phyloP scores from a whole-genome alignment of 2,113 vertebrate species.

The Gadus chalcogrammus region DNA sequence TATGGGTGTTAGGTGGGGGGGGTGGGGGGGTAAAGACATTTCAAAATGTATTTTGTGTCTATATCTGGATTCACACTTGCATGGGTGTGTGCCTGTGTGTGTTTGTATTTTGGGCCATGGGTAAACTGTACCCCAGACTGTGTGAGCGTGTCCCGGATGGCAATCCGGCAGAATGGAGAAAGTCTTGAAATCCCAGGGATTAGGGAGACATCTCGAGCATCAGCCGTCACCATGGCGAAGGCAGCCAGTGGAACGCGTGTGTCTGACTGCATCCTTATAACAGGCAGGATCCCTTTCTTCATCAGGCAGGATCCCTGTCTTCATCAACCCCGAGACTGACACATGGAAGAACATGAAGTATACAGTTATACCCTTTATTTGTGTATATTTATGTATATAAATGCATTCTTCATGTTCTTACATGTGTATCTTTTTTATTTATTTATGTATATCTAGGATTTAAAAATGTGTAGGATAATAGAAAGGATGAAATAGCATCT shows the following conservation, averaged over 20 bases:
- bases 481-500: no score
- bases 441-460: background rate
- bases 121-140: background rate
- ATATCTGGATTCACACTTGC: background rate
- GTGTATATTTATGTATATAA: background rate
- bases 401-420: background rate
- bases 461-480: no score
- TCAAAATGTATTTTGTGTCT: background rate
- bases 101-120: background rate
- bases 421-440: background rate
- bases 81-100: background rate
- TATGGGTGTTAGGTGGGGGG: background rate
- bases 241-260: conserved; percentile 48
- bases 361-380: background rate
- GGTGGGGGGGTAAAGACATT: background rate
- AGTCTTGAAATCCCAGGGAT: conserved; percentile 55
- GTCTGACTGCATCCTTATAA: conserved; percentile 32
- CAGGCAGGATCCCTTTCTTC: background rate
- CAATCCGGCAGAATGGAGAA: conserved; percentile 35
- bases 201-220: conserved; percentile 59
- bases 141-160: background rate
- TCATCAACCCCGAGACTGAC: no score
- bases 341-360: background rate
- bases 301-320: background rate
- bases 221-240: conserved; percentile 66